Evolutionary conservation across 2,888 invertebrate genomes (phyloP).

Genomic region (Drosophila dives): DNA sequence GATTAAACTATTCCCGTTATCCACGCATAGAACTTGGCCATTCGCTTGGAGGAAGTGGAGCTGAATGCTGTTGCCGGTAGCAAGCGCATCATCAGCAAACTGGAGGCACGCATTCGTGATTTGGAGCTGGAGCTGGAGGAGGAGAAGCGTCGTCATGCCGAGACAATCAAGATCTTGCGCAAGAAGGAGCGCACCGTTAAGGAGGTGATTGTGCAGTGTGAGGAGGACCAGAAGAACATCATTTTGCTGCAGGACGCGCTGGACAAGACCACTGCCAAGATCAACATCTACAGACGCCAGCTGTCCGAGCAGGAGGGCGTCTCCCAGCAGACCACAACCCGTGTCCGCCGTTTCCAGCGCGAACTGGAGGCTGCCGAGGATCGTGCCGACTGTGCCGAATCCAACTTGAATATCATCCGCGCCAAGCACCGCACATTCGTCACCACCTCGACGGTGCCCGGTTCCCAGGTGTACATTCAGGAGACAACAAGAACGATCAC

Average conservation of each 20-base stretch:
- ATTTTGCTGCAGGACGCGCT: conserved; percentile 94
- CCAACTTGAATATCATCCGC: conserved; percentile 96
- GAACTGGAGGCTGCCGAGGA: conserved; percentile 99
- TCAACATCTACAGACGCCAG: conserved; percentile 97
- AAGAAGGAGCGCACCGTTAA: conserved; percentile 99
- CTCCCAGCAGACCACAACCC: conserved; percentile 95
- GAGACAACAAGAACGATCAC: conserved; percentile 89
- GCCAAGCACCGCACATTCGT: conserved; percentile 99
- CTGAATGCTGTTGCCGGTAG: conserved; percentile 98
- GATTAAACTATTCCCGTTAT: conserved; percentile 29
- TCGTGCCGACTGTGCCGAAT: conserved; percentile 97
- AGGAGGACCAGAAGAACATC: conserved; percentile 98
- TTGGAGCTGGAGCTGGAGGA: conserved; percentile 97
- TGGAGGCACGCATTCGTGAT: conserved; percentile 97
- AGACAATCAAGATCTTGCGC: conserved; percentile 98
- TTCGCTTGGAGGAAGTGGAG: conserved; percentile 98
- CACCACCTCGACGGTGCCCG: conserved; percentile 96
- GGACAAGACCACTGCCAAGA: conserved; percentile 94
- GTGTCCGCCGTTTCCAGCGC: conserved; percentile 99
- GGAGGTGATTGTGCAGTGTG: conserved; percentile 97
- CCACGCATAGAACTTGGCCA: conserved; percentile 89
- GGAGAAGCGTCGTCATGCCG: conserved; percentile 98
- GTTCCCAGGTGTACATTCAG: conserved; percentile 95
- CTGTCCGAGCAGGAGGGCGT: conserved; percentile 97
- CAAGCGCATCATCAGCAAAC: conserved; percentile 98